Conservation (phyloP, 2,113 vertebrate species). For the Hystrix cristata region DNA sequence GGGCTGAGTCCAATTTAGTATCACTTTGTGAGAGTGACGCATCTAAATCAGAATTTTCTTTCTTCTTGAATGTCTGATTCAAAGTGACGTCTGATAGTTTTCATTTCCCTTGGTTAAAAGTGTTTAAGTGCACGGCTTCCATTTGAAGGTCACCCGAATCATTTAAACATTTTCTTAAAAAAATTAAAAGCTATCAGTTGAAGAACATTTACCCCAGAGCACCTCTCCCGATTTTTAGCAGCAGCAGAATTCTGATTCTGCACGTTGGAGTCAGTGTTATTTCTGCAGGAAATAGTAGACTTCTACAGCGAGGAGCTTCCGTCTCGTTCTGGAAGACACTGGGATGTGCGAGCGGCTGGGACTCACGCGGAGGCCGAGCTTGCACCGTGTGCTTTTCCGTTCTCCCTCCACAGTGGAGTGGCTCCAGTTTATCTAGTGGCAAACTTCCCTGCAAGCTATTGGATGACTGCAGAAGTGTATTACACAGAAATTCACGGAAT, state of each 20-base stretch:
- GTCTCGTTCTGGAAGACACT: not conserved
- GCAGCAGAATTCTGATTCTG: slow-evolving; percentile 14
- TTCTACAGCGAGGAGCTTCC: not conserved
- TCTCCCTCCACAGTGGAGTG: not conserved
- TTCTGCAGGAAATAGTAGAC: slow-evolving; percentile 7
- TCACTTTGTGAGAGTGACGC: not conserved
- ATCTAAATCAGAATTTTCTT: not conserved
- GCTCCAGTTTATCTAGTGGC: not conserved
- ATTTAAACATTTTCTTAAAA: not conserved
- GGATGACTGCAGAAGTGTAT: not conserved
- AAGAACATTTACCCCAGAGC: not conserved
- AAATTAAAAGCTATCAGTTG: not conserved
- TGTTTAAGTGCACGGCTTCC: slow-evolving; percentile 16
- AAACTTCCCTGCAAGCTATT: slow-evolving; percentile 7
- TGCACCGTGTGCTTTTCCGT: not conserved
- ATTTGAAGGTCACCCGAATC: not conserved
- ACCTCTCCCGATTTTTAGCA: not conserved
- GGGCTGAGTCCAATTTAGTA: slow-evolving; percentile 44
- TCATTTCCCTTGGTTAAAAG: slow-evolving; percentile 7
- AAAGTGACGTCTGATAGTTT: slow-evolving; percentile 24
- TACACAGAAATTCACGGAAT: not conserved
- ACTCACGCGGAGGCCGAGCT: not conserved
- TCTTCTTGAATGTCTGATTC: slow-evolving; percentile 8
- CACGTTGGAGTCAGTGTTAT: not conserved
- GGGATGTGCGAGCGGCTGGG: not conserved